These are phyloP conservation scores for Himantopus leucocephalus DNA, from an alignment of 2,113 vertebrate genomes.

Conservation along the genomic window DNA sequence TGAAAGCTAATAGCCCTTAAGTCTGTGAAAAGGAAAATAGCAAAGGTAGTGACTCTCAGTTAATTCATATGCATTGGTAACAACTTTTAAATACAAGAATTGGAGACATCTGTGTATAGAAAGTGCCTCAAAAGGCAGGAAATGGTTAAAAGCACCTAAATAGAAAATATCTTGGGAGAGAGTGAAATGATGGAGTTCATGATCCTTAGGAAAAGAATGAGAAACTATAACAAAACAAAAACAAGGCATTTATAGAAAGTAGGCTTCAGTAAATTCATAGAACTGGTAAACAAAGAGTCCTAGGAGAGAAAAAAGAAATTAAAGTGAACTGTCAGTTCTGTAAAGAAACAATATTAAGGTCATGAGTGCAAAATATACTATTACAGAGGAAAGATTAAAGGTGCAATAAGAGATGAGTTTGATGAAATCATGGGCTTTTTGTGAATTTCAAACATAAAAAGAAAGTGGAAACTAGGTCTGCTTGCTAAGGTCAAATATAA, in stretches of 20 bases:
- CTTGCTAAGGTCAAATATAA: not conserved
- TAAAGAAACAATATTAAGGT: not conserved
- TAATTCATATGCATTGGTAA: fast-evolving
- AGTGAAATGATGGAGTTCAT: not conserved
- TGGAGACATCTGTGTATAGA: not conserved
- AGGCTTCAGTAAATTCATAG: not conserved
- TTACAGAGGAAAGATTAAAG: not conserved
- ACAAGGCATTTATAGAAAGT: not conserved
- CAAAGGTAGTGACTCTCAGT: fast-evolving
- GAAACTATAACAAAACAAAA: not conserved
- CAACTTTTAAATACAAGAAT: not conserved
- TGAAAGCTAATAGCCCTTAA: not conserved
- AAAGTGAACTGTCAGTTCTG: not conserved
- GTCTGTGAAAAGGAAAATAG: not conserved
- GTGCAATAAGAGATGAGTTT: not conserved
- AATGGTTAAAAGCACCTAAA: not conserved
- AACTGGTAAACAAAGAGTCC: not conserved
- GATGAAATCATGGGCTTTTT: not conserved
- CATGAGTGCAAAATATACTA: not conserved
- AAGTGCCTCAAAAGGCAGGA: not conserved
- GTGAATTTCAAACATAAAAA: not conserved
- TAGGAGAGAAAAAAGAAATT: not conserved
- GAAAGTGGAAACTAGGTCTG: not conserved
- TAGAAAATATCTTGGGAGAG: not conserved
- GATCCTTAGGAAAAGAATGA: not conserved